These are phyloP conservation scores for Colostygia pectinataria DNA, from an alignment of 2,888 invertebrate genomes.

Conservation along the genomic window DNA sequence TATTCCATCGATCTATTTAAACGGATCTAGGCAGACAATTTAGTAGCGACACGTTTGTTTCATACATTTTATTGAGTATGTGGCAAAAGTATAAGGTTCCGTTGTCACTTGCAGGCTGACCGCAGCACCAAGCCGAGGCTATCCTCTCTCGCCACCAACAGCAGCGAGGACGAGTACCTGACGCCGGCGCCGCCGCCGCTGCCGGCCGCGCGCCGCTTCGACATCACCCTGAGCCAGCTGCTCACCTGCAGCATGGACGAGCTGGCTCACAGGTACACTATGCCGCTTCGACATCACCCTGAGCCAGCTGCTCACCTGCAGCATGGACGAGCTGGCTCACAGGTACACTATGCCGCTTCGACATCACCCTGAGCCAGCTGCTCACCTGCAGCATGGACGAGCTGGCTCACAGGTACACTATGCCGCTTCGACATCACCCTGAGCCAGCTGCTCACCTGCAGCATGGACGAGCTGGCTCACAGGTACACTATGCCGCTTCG, in stretches of 20 bases:
- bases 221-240: conserved; percentile 92
- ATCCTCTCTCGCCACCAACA: conserved; percentile 74
- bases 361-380: conserved; percentile 92
- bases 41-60: too few species aligned
- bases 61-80: too few species aligned
- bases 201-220: conserved; percentile 82
- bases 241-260: conserved; percentile 92
- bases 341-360: conserved; percentile 83
- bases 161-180: conserved; percentile 87
- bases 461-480: conserved; percentile 90
- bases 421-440: conserved; percentile 89
- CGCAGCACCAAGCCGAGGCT: conserved; percentile 72
- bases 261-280: conserved; percentile 84
- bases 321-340: conserved; percentile 90
- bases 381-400: conserved; percentile 92
- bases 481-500: conserved; percentile 83
- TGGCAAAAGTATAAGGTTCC: too few species aligned
- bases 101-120: conserved; percentile 57
- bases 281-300: conserved; percentile 89
- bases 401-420: conserved; percentile 84
- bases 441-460: conserved; percentile 91
- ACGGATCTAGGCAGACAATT: too few species aligned
- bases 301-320: conserved; percentile 91
- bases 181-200: conserved; percentile 84
- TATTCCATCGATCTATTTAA: too few species aligned